Base-by-base conservation (phyloP, 1,140 invertebrate species). In the Drosophila athabasca region DNA sequence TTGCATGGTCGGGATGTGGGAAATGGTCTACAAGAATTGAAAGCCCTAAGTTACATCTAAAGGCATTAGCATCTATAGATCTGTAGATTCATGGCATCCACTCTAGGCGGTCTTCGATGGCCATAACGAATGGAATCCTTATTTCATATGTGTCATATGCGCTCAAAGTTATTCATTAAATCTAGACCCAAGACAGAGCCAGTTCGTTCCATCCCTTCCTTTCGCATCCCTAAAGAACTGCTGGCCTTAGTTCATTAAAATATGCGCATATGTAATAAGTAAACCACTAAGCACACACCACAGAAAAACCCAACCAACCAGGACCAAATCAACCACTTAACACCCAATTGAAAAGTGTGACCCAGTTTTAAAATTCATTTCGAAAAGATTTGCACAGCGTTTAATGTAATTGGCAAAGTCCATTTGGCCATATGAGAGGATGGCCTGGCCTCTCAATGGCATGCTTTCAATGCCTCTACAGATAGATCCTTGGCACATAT, bases 261-360 rank as follows among this genome's bases (percentile, higher is more conserved):
- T 76, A 50, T 69, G 70, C 76, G 45, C 76, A 79, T 79, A 79
- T 79, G 76, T 51, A 78, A 58, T 43, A 55, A 49, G 49, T 29
- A 55, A 48, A 57, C 58, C 43, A 35, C 44, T 71, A 54, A 71
- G 48, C 41, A 55, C 31, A 26, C 67, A 49, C 31, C 61, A 44
- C 35, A 39, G 35, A 15, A 9, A 22, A 35, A 17, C 31, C 19
- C 3, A 24, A 5, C 46, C 24, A 13, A 43, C 45, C 54, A 70
- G 70, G 64, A 49, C 6, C 65, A 39, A 31, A 50, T 54, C 26
- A 61, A 78, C 29, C 76, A 78, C 66, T 79, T 79, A 79, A 62
- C 76, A 79, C 76, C 66, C 65, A 61, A 79, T 79, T 79, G 46
- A 70, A 75, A 75, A 52, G 43, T 55, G 50, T 79, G 76, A 79